phyloP scores from a whole-genome alignment of 2,797 vertebrate species.

The Buceros bicornis region DNA sequence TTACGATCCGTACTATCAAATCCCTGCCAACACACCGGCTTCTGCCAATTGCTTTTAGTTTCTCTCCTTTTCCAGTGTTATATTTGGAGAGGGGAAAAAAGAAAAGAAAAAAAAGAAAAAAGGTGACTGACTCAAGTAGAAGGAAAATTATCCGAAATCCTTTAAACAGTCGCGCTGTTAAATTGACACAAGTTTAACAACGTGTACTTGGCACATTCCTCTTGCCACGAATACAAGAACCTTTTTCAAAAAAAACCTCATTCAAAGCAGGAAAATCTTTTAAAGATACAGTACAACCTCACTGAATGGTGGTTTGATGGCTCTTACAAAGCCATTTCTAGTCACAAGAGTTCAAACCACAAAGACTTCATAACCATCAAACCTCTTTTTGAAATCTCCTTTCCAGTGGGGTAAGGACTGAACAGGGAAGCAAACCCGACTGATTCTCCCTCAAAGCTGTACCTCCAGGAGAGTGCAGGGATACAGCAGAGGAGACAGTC shows the following conservation, averaged over 20 bases:
- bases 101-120: background rate
- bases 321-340: background rate
- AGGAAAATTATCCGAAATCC: conserved; percentile 21
- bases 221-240: conserved; percentile 42
- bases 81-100: background rate
- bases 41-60: conserved; percentile 21
- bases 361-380: background rate
- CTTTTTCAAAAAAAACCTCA: background rate
- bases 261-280: conserved; percentile 16
- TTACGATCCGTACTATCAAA: background rate
- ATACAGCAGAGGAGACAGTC: background rate
- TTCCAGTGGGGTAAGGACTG: background rate
- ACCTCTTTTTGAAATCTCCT: background rate
- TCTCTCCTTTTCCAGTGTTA: conserved; percentile 3
- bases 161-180: conserved; percentile 33
- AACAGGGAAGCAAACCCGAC: background rate
- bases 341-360: background rate
- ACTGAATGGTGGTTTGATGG: background rate
- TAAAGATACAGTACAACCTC: conserved; percentile 31
- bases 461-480: background rate
- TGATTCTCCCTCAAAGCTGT: background rate
- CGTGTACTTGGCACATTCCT: conserved; percentile 10
- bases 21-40: background rate
- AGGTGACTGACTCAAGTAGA: background rate
- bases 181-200: conserved; percentile 47